Evolutionary conservation across 2,888 invertebrate genomes (phyloP).

Genomic region (Meiosimyza decipiens): DNA sequence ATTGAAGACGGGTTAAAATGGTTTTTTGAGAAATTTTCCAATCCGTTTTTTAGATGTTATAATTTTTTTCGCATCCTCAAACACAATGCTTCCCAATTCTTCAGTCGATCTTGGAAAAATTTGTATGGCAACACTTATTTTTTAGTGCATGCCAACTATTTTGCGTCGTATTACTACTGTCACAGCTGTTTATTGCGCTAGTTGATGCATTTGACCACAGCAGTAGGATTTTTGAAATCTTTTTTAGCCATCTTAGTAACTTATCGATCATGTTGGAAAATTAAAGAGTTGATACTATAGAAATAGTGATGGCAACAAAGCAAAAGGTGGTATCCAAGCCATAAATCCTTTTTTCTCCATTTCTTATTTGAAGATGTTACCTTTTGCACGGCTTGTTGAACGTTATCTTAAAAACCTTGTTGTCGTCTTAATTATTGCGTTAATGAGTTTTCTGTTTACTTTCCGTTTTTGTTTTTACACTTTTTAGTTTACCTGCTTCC

Average conservation of each 20-base stretch:
- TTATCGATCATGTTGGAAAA: constrained; percentile 25
- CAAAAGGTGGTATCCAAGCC: not conserved
- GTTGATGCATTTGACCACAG: constrained; percentile 16
- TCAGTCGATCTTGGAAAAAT: too few species aligned
- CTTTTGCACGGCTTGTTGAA: constrained; percentile 20
- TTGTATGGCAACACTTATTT: too few species aligned
- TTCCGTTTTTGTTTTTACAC: not conserved
- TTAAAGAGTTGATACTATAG: not conserved
- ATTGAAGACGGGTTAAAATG: too few species aligned
- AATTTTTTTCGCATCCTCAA: too few species aligned
- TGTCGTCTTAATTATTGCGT: constrained; percentile 56
- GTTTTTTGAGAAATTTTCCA: too few species aligned
- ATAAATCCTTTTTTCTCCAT: constrained; percentile 13
- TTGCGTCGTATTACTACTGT: too few species aligned
- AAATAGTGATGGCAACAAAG: not conserved
- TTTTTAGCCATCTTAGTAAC: not conserved
- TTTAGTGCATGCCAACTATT: too few species aligned
- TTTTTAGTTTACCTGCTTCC: constrained; percentile 19
- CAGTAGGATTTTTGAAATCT: not conserved
- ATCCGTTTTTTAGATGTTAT: too few species aligned
- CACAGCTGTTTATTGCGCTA: too few species aligned
- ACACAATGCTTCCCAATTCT: too few species aligned
- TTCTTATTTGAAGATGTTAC: constrained; percentile 19
- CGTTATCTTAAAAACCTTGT: constrained; percentile 52
- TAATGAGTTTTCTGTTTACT: constrained; percentile 53